A percentile compares a stretch with the other conserved stretches of the same genome.
Evolutionary conservation across 2,888 invertebrate species (phyloP).

Genomic region (Nomada goodeniana): DNA sequence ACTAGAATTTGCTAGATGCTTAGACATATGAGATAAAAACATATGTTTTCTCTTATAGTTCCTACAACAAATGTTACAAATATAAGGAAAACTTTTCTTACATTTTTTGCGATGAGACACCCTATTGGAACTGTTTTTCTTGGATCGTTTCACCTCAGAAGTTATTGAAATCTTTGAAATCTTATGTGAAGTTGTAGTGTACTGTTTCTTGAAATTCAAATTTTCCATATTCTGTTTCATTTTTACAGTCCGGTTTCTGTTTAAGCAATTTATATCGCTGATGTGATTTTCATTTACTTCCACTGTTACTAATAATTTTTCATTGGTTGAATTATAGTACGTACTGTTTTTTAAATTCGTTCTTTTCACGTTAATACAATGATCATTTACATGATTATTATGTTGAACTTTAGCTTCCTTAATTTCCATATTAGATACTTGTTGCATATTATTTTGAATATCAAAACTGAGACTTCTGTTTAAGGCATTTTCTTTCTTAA

Average conservation of each 20-base stretch:
- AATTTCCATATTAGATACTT: background rate
- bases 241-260: background rate
- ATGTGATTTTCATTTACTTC: background rate
- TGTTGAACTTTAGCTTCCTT: background rate
- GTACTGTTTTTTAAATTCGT: constrained; percentile 8
- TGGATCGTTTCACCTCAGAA: background rate
- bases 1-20: background rate
- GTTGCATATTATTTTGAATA: background rate
- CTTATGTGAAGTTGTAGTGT: background rate
- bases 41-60: background rate
- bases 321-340: background rate
- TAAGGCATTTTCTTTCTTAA: background rate
- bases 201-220: background rate
- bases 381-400: background rate
- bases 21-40: constrained; percentile 14
- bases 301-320: background rate
- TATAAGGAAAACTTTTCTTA: background rate
- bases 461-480: constrained; percentile 1
- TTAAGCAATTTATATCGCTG: background rate
- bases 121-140: background rate
- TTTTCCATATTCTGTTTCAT: background rate
- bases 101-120: background rate
- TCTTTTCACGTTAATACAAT: constrained; percentile 5
- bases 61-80: constrained; percentile 18
- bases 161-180: background rate